A percentile compares a stretch with the other conserved stretches of the same genome.
These are phyloP conservation scores for Venturia canescens DNA, from an alignment of 1,140 invertebrate genomes.

Conservation along the genomic window DNA sequence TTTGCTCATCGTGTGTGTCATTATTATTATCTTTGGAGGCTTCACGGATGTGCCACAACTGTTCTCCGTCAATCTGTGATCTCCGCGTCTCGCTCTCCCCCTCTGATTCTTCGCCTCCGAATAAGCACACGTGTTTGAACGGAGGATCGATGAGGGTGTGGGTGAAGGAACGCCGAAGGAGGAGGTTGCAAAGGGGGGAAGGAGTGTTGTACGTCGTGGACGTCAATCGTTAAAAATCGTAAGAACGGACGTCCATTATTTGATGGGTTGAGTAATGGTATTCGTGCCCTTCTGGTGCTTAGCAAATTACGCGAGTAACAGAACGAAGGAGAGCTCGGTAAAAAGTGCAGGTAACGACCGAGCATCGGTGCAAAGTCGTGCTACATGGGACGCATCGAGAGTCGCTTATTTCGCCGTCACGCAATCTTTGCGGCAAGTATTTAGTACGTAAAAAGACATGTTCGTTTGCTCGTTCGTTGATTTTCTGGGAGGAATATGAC, in stretches of 20 bases:
- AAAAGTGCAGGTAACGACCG: slow-evolving; percentile 65
- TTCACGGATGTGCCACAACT: not conserved
- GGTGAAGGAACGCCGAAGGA: not conserved
- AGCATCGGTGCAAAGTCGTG: slow-evolving; percentile 63
- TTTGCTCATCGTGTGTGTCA: not conserved
- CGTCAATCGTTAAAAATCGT: slow-evolving; percentile 49
- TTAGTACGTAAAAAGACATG: not conserved
- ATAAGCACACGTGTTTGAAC: not conserved
- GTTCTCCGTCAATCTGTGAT: slow-evolving; percentile 5
- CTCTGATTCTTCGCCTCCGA: not conserved
- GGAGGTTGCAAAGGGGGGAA: slow-evolving; percentile 48
- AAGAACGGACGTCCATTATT: slow-evolving; percentile 22
- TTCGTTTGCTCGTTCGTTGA: not conserved
- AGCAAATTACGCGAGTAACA: not conserved
- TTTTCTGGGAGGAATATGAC: not conserved
- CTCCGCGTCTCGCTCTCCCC: not conserved
- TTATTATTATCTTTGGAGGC: not conserved
- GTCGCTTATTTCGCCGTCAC: slow-evolving; percentile 63
- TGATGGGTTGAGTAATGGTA: not conserved
- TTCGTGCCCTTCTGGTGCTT: not conserved
- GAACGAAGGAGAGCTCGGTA: not conserved
- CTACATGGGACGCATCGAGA: slow-evolving; percentile 13
- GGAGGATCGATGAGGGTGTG: slow-evolving; percentile 20
- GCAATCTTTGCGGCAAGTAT: slow-evolving; percentile 59
- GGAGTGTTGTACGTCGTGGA: slow-evolving; percentile 61